Percentiles rank a stretch among this genome's conserved stretches.
Conservation (phyloP, 2,888 invertebrate genomes). For the Conchocele bisecta region DNA sequence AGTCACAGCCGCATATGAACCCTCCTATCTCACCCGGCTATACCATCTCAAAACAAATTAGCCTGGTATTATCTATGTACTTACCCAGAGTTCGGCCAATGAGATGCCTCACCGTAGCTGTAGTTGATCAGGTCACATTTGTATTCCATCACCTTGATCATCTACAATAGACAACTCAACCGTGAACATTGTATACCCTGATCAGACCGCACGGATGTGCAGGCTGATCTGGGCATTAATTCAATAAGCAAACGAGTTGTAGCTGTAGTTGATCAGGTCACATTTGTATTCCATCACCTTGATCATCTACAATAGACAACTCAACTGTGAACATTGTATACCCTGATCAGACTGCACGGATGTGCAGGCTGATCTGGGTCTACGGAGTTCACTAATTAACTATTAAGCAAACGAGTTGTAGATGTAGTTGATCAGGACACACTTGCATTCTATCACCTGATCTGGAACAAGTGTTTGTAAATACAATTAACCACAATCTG, state of each 20-base stretch:
- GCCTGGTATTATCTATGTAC: slow-evolving; percentile 71
- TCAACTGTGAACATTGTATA: too few relatives aligned
- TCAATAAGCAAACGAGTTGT: slow-evolving; percentile 97
- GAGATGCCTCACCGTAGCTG: slow-evolving; percentile 98
- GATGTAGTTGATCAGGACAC: slow-evolving; percentile 98
- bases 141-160: slow-evolving; percentile 83
- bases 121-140: slow-evolving; percentile 95
- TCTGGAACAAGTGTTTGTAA: too few relatives aligned
- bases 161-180: too few relatives aligned
- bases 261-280: slow-evolving; percentile 99
- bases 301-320: slow-evolving; percentile 83
- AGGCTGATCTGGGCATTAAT: too few relatives aligned
- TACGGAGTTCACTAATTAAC: too few relatives aligned
- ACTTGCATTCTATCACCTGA: slow-evolving; percentile 83
- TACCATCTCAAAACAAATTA: too few relatives aligned
- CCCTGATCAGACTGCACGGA: too few relatives aligned
- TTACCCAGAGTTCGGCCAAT: slow-evolving; percentile 95
- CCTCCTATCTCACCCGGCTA: too few relatives aligned
- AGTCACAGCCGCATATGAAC: too few relatives aligned
- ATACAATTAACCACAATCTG: slow-evolving; percentile 96
- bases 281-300: slow-evolving; percentile 83
- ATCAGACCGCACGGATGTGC: too few relatives aligned
- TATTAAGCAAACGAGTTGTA: slow-evolving; percentile 98
- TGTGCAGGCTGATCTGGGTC: too few relatives aligned
- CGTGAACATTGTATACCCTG: too few relatives aligned